These are phyloP conservation scores for Stigmatopora nigra DNA, from an alignment of 2,113 vertebrate species.

Conservation along the genomic window DNA sequence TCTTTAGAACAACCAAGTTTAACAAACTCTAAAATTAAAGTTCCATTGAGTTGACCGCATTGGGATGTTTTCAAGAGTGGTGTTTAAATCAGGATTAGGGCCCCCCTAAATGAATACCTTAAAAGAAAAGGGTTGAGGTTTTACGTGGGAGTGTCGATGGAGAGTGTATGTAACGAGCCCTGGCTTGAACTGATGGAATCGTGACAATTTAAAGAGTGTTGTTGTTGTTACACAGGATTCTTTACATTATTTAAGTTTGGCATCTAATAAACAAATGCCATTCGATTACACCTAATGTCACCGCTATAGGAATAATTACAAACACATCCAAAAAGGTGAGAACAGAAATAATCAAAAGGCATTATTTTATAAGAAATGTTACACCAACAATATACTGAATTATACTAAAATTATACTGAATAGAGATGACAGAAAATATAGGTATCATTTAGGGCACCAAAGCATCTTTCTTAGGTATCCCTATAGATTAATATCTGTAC, in stretches of 20 bases:
- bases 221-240: slow-evolving; percentile 14
- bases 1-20: neutral
- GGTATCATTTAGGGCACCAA: neutral
- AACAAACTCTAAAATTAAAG: neutral
- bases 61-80: neutral
- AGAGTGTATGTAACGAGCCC: slow-evolving; percentile 24
- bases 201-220: slow-evolving; percentile 17
- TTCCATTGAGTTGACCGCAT: neutral
- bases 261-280: neutral
- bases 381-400: too few species aligned
- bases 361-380: neutral
- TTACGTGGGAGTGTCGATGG: slow-evolving; percentile 18
- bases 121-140: slow-evolving; percentile 4
- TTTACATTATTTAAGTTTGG: slow-evolving; percentile 1
- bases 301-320: neutral
- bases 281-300: neutral
- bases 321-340: neutral
- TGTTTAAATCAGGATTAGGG: neutral
- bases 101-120: neutral
- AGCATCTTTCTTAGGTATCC: neutral
- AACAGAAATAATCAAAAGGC: too few species aligned
- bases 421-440: neutral
- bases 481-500: too few species aligned
- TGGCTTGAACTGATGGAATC: slow-evolving; percentile 31
- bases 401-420: too few species aligned